phyloP scores from a whole-genome alignment of 30 jellyfish, hydroid and myxozoan species.

The Aurelia sp. region DNA sequence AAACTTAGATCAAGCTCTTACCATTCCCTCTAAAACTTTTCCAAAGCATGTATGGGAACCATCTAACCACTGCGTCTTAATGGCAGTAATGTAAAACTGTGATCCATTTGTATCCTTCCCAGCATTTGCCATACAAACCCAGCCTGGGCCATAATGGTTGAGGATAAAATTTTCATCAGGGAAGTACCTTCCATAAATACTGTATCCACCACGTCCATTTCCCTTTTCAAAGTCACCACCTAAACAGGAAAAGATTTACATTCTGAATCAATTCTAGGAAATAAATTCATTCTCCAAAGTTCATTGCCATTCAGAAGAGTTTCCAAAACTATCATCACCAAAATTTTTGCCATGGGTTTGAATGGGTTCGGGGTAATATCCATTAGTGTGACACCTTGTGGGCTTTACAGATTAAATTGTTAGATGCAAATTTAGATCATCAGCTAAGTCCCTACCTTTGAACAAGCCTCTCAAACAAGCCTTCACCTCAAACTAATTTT shows the following conservation, averaged over 20 bases:
- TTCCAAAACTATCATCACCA: too few relatives aligned
- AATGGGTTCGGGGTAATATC: too few relatives aligned
- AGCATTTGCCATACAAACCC: slow-evolving; percentile 98
- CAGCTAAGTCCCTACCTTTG: too few relatives aligned
- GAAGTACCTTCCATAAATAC: slow-evolving; percentile 87
- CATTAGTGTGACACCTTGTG: too few relatives aligned
- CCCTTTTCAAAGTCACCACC: slow-evolving; percentile 88
- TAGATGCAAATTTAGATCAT: too few relatives aligned
- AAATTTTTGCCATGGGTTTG: too few relatives aligned
- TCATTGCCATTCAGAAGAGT: too few relatives aligned
- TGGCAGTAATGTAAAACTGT: slow-evolving; percentile 88
- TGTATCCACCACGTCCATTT: slow-evolving; percentile 90
- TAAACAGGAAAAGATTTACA: neutral
- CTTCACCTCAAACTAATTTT: too few relatives aligned
- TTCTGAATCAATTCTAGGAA: too few relatives aligned
- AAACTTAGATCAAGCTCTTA: slow-evolving; percentile 1
- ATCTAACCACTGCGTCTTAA: slow-evolving; percentile 82
- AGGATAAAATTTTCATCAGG: slow-evolving; percentile 85
- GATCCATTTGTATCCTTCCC: slow-evolving; percentile 95
- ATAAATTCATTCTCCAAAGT: too few relatives aligned
- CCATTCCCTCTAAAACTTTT: slow-evolving; percentile 93
- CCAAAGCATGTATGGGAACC: slow-evolving; percentile 93
- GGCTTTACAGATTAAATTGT: too few relatives aligned
- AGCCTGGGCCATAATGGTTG: slow-evolving; percentile 88
- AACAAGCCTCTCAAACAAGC: too few relatives aligned